These are phyloP conservation scores for Silurus aristotelis DNA, from an alignment of 2,797 vertebrate genomes.

Conservation along the genomic window DNA sequence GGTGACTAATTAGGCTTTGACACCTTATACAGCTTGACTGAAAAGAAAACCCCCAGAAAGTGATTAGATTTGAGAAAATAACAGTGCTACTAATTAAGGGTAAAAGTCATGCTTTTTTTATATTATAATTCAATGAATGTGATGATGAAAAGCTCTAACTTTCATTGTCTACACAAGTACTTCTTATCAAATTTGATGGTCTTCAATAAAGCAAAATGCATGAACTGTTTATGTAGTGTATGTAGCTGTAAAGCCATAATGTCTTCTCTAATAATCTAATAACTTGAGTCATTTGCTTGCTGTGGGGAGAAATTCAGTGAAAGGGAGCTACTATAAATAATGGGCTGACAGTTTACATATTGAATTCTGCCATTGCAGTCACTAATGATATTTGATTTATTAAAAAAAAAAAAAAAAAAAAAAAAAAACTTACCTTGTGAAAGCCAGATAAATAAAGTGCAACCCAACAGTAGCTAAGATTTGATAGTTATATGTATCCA, in stretches of 20 bases:
- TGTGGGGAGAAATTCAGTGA: not conserved
- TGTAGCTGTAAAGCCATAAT: slow-evolving; percentile 5
- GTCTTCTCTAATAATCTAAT: not conserved
- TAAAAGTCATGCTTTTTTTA: slow-evolving; percentile 5
- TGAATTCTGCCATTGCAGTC: not conserved
- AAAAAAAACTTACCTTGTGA: not conserved
- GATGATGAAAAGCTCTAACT: slow-evolving; percentile 22
- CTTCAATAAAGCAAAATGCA: slow-evolving; percentile 25
- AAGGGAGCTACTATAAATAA: not conserved
- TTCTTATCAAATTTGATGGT: slow-evolving; percentile 20
- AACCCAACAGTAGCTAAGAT: slow-evolving; percentile 25
- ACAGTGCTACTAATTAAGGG: slow-evolving; percentile 3
- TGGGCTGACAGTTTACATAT: not conserved
- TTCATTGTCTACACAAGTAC: slow-evolving; percentile 19
- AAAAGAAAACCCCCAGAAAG: slow-evolving; percentile 5
- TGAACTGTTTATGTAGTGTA: not conserved
- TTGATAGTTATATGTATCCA: slow-evolving; percentile 22
- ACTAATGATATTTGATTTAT: slow-evolving; percentile 28
- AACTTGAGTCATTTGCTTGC: slow-evolving; percentile 4
- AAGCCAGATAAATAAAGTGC: not conserved
- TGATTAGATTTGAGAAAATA: slow-evolving; percentile 12
- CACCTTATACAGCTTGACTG: slow-evolving; percentile 31
- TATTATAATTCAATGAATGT: slow-evolving; percentile 24
- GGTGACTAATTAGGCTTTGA: slow-evolving; percentile 57
- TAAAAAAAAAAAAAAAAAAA: not conserved